Evolutionary conservation across 2,113 vertebrate genomes (phyloP).

Genomic region (Albula glossodonta): DNA sequence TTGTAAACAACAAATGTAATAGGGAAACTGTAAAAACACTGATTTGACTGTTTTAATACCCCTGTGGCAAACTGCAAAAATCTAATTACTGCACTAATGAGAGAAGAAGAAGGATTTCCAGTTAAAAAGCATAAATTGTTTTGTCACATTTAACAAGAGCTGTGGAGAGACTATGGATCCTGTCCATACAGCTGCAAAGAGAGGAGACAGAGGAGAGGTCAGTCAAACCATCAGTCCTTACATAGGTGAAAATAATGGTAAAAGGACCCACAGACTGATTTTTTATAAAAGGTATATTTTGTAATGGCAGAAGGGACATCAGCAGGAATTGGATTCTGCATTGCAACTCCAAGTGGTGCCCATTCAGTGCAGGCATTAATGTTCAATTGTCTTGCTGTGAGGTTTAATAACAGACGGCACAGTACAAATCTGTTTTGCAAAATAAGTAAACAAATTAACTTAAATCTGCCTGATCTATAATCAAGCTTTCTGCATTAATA

Average conservation of each 20-base stretch:
- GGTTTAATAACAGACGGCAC: not conserved
- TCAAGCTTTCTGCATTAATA: not conserved
- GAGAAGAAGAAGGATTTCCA: constrained; percentile 11
- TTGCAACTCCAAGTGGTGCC: too few relatives aligned
- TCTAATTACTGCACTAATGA: constrained; percentile 4
- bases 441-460: not conserved
- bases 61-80: constrained; percentile 22
- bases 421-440: not conserved
- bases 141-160: constrained; percentile 35
- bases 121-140: not conserved
- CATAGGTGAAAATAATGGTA: not conserved
- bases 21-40: too few relatives aligned
- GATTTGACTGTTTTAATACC: constrained; percentile 24
- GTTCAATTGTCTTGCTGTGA: not conserved
- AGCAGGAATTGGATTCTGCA: too few relatives aligned
- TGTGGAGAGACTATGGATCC: not conserved
- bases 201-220: not conserved
- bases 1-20: too few relatives aligned
- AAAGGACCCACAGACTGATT: not conserved
- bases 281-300: not conserved
- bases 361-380: too few relatives aligned
- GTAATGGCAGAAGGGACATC: too few relatives aligned
- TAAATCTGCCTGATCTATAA: too few relatives aligned
- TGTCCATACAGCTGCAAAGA: not conserved
- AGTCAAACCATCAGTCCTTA: not conserved